phyloP scores from a whole-genome alignment of 2,113 vertebrate genomes.

The Poeciliopsis turrubarensis region DNA sequence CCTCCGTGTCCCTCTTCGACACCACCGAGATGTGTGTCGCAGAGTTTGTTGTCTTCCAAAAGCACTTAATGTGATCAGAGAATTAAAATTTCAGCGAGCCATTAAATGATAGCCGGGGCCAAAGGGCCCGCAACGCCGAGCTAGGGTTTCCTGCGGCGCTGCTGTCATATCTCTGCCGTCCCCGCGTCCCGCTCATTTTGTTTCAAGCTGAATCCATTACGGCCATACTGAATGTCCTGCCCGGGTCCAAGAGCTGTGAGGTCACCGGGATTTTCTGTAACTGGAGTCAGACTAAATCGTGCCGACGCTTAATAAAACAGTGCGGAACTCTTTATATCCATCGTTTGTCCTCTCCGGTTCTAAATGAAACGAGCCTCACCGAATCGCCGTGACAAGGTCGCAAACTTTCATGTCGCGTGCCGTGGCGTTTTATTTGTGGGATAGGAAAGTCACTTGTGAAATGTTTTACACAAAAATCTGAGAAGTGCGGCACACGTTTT shows the following conservation, averaged over 20 bases:
- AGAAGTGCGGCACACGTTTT: not conserved
- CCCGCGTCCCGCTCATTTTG: constrained; percentile 36
- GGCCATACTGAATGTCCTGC: constrained; percentile 15
- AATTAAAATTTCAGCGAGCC: constrained; percentile 86
- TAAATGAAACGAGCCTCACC: not conserved
- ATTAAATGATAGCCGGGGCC: constrained; percentile 70
- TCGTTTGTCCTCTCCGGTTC: constrained; percentile 86
- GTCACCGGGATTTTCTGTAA: constrained; percentile 89
- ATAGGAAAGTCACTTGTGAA: not conserved
- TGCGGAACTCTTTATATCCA: constrained; percentile 91
- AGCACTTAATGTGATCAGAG: constrained; percentile 88
- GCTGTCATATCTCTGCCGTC: constrained; percentile 59
- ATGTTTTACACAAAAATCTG: not conserved
- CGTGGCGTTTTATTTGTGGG: not conserved
- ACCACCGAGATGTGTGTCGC: constrained; percentile 72
- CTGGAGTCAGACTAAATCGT: constrained; percentile 87
- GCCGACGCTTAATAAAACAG: constrained; percentile 87
- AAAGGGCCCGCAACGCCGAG: constrained; percentile 59
- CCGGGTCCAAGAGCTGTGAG: constrained; percentile 68
- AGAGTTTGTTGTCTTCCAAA: constrained; percentile 82
- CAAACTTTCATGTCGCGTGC: not conserved
- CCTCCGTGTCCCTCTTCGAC: constrained; percentile 70
- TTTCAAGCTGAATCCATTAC: constrained; percentile 44
- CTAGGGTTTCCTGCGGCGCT: constrained; percentile 75
- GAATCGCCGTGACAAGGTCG: not conserved